These are phyloP conservation scores for Nycticebus coucang DNA, from an alignment of 2,113 vertebrate species.

Conservation along the genomic window DNA sequence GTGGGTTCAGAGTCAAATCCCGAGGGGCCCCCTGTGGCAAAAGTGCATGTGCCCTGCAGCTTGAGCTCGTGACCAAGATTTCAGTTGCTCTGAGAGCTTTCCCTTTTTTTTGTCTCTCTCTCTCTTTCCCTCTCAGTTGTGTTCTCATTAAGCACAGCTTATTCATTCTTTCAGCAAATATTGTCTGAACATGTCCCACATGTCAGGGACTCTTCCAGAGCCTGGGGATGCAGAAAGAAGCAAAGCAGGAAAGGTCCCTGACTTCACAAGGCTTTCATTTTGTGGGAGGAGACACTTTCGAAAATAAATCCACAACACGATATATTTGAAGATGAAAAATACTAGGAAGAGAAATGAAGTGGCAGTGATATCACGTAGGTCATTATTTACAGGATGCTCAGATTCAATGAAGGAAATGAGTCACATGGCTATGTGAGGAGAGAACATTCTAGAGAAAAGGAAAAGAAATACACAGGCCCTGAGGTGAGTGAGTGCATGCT, in stretches of 20 bases:
- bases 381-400: background rate
- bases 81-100: background rate
- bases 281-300: background rate
- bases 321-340: background rate
- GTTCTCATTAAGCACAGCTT: background rate
- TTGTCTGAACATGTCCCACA: constrained; percentile 16
- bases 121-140: background rate
- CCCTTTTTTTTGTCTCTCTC: background rate
- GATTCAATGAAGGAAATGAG: background rate
- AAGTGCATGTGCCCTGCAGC: background rate
- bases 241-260: background rate
- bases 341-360: background rate
- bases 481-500: background rate
- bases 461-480: background rate
- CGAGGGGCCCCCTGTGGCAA: background rate
- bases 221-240: background rate
- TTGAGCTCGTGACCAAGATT: background rate
- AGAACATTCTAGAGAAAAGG: background rate
- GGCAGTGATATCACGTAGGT: background rate
- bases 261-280: background rate
- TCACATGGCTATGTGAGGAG: background rate
- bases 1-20: background rate
- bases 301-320: background rate
- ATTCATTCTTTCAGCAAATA: constrained; percentile 35
- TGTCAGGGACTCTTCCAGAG: background rate